Percentiles rank a stretch among this genome's conserved stretches.
These are phyloP conservation scores for Nibea albiflora DNA, from an alignment of 2,113 vertebrate species.

Conservation along the genomic window DNA sequence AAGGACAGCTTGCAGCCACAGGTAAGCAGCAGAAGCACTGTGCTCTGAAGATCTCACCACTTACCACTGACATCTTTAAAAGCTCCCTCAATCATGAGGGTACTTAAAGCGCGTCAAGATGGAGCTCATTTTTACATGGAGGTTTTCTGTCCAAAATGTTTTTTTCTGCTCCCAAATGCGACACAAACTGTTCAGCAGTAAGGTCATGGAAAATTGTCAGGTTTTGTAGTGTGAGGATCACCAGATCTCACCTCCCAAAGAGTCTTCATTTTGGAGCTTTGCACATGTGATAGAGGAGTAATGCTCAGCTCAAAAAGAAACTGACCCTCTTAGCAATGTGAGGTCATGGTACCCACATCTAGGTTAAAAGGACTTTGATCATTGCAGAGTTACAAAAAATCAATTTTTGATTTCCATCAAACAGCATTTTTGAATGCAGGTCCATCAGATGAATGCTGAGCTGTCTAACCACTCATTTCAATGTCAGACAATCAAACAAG, in stretches of 20 bases:
- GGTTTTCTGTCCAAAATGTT: neutral
- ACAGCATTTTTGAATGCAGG: neutral
- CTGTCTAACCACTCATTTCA: neutral
- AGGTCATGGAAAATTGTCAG: neutral
- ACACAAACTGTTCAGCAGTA: neutral
- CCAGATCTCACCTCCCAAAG: too few relatives aligned
- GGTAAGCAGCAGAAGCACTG: neutral
- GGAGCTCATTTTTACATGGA: slow-evolving; percentile 4
- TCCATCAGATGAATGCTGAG: neutral
- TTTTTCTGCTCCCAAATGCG: neutral
- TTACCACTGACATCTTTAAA: neutral
- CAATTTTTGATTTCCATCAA: neutral
- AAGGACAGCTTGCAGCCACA: neutral
- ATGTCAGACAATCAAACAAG: neutral
- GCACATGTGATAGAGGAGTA: too few relatives aligned
- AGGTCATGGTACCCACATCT: too few relatives aligned
- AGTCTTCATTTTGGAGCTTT: too few relatives aligned
- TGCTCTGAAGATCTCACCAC: neutral
- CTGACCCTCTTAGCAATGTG: too few relatives aligned
- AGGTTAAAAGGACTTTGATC: neutral
- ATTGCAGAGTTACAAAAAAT: neutral
- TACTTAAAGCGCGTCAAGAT: slow-evolving; percentile 20
- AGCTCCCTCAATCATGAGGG: neutral
- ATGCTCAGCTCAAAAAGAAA: too few relatives aligned
- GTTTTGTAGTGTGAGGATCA: neutral